Conservation (phyloP, 2,797 vertebrate genomes). For the Phrynocephalus vlangalii region DNA sequence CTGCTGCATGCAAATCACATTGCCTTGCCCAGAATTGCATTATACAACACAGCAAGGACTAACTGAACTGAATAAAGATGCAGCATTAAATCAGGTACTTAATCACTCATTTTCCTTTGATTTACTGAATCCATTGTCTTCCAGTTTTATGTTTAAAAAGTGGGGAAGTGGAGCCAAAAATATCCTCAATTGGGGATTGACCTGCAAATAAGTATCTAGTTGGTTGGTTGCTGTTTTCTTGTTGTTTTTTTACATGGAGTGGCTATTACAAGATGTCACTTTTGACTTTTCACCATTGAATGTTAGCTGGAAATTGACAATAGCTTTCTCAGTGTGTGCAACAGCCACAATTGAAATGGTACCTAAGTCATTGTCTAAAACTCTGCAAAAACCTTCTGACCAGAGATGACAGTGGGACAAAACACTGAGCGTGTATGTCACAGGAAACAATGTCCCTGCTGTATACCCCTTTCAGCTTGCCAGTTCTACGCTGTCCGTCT, state of each 20-base stretch:
- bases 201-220: conserved; percentile 18
- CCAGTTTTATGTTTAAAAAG: conserved; percentile 67
- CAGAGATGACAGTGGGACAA: neutral
- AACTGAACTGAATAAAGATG: conserved; percentile 62
- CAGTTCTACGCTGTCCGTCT: conserved; percentile 61
- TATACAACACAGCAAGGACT: conserved; percentile 53
- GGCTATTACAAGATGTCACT: conserved; percentile 15
- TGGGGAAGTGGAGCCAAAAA: conserved; percentile 5
- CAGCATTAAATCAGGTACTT: conserved; percentile 63
- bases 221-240: conserved; percentile 28
- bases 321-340: neutral
- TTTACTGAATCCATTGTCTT: conserved; percentile 76
- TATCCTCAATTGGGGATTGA: conserved; percentile 32
- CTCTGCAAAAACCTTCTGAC: neutral
- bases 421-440: neutral
- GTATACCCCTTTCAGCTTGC: conserved; percentile 17
- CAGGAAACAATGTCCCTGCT: neutral
- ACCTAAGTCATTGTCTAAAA: conserved; percentile 42
- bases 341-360: conserved; percentile 32
- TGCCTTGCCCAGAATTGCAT: conserved; percentile 42
- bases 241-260: neutral
- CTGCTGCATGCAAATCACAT: conserved; percentile 63
- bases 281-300: neutral
- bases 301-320: conserved; percentile 10
- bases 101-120: conserved; percentile 76